Conservation (phyloP, 2,113 vertebrate genomes). For the Siphamia tubifer region DNA sequence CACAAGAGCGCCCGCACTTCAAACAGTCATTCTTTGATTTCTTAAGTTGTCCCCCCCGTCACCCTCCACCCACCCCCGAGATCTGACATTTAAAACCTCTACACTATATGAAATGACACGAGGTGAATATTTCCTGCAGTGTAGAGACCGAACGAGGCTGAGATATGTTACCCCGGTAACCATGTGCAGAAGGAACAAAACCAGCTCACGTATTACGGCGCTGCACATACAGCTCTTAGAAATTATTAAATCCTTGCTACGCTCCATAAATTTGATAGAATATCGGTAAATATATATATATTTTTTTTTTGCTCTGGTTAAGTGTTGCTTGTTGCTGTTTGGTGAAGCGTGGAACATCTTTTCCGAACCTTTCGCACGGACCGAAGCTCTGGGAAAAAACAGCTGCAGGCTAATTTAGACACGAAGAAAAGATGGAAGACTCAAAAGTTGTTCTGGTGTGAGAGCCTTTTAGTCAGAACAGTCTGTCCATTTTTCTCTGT, state of each 20-base stretch:
- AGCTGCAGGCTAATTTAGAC: slow-evolving; percentile 14
- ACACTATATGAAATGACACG: not conserved
- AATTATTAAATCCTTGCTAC: not conserved
- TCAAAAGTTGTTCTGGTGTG: not conserved
- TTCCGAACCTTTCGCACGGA: not conserved
- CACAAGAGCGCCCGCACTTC: not conserved
- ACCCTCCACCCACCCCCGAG: too few species aligned
- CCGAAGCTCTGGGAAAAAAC: not conserved
- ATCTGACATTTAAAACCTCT: slow-evolving; percentile 21
- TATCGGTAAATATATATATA: slow-evolving; percentile 19
- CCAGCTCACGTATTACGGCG: slow-evolving; percentile 11
- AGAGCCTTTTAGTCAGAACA: not conserved
- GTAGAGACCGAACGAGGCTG: slow-evolving; percentile 36
- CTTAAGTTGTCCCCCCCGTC: not conserved
- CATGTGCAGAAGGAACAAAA: slow-evolving; percentile 32
- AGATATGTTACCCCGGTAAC: slow-evolving; percentile 61
- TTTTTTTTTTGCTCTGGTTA: not conserved
- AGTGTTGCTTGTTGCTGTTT: not conserved
- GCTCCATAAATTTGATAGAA: not conserved
- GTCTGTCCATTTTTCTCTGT: not conserved
- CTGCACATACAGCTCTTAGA: slow-evolving; percentile 12
- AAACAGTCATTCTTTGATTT: not conserved
- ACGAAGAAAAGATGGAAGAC: slow-evolving; percentile 4
- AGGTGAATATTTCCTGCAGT: slow-evolving; percentile 19
- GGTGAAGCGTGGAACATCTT: not conserved